Evolutionary conservation across 2,888 invertebrate genomes (phyloP).

Genomic region (Chrysolina americana): DNA sequence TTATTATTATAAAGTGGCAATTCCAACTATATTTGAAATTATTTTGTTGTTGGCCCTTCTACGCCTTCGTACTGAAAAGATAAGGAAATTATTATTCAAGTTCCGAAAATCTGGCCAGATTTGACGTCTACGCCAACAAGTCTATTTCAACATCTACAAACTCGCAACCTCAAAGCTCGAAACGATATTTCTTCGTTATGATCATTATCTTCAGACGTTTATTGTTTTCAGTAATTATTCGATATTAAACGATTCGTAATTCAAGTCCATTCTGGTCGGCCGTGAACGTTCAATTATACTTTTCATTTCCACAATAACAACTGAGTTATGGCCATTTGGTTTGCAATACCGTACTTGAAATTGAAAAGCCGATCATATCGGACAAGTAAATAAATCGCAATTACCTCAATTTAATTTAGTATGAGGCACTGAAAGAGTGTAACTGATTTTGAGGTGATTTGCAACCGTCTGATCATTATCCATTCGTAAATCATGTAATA

Average conservation of each 20-base stretch:
- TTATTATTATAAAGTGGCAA: too few species aligned
- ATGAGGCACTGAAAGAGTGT: background rate
- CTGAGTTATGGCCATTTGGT: background rate
- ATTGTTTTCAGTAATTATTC: background rate
- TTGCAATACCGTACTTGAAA: background rate
- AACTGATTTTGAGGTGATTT: background rate
- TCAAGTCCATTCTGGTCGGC: background rate
- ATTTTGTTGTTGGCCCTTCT: too few species aligned
- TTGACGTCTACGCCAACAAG: background rate
- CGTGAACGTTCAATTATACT: background rate
- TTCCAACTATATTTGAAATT: too few species aligned
- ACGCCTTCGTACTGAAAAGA: too few species aligned
- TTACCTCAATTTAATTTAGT: background rate
- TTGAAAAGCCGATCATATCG: background rate
- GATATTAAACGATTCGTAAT: background rate
- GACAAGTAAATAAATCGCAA: background rate
- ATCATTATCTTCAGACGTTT: background rate
- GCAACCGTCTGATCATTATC: background rate
- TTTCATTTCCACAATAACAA: background rate
- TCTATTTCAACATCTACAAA: too few species aligned
- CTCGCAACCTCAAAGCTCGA: background rate
- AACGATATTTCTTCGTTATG: constrained; percentile 2
- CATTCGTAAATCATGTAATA: too few species aligned
- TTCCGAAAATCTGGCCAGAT: too few species aligned
- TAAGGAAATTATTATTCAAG: too few species aligned